A percentile compares a stretch with the other conserved stretches of the same genome.
Conservation (phyloP, 2,113 vertebrate genomes). For the Podarcis raffonei region DNA sequence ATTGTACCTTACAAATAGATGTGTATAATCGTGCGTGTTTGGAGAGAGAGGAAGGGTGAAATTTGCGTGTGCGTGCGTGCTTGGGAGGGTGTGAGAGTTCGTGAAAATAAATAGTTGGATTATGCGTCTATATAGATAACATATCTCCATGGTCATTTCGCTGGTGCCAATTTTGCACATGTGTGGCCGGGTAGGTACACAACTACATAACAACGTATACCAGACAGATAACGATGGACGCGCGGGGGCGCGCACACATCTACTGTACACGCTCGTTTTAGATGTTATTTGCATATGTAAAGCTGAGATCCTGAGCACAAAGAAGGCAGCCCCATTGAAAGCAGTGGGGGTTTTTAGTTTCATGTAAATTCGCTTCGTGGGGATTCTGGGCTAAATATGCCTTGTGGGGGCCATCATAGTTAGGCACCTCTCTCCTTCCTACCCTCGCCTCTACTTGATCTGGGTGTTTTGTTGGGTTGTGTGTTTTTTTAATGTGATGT, state of each 20-base stretch:
- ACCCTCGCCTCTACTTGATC: too few relatives aligned
- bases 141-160: slow-evolving; percentile 3
- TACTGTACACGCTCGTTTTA: rapidly evolving
- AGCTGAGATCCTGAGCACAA: neutral
- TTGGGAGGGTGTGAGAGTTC: neutral
- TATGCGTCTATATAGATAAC: neutral
- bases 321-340: neutral
- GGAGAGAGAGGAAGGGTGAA: neutral
- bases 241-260: neutral
- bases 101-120: neutral
- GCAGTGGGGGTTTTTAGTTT: neutral
- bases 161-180: neutral
- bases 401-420: too few relatives aligned
- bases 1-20: neutral
- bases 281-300: neutral
- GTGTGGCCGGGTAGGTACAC: too few relatives aligned
- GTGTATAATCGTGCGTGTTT: neutral
- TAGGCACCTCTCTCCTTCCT: neutral
- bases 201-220: neutral
- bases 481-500: neutral
- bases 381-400: neutral
- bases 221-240: neutral
- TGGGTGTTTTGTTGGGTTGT: neutral
- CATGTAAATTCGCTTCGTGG: neutral
- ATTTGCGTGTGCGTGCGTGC: neutral